Evolutionary conservation across 2,797 vertebrate species (phyloP), one percentile per base, ranked within the genome.

Genomic region (Amphiprion clarkii): DNA sequence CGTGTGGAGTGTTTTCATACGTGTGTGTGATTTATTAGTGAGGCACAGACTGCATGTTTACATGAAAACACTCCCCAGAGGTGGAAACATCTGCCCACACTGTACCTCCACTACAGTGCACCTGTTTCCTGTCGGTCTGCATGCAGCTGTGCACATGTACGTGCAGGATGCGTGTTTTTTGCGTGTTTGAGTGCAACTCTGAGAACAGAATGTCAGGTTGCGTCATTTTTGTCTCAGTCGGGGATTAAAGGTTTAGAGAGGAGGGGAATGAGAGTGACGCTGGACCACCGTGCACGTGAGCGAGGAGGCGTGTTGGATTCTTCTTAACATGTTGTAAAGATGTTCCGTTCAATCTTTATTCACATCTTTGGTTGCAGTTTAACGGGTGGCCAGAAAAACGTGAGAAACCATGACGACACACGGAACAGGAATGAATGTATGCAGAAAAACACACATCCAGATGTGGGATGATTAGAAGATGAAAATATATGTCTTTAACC

Each of bases 201-300:
- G 76, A 84, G 74, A 85, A 86, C 70, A 87, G 74, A 88, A 88
- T 79, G 79, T 84, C 82, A 83, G 74, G 77, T 91, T 91, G 68
- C 77, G 64, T 92, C 67, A 86, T 84, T 78, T 87, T 82, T 83
- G 67, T 57, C 78, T 79, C 64, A 67, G 71, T 78, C 49, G 31
- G 60, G 82, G 91, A 93, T 94, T 92, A 91, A 91, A 88, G 90
- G 87, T 93, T 94, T 91, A 92, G 64, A 68, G 79, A 75, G 64
- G 53, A 84, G 70, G 53, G 81, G 84, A 89, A 88, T 89, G 89
- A 93, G 87, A 87, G 85, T 86, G 76, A 81, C 67, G 58, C 63
- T 74, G 75, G 72, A 79, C 67, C 56, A 67, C 67, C 63, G 17
- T 64, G 67, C 78, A 78, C 11, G 39, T 85, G 75, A 58, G 66